phyloP scores from a whole-genome alignment of 2,113 vertebrate species.

The Neotoma lepida region DNA sequence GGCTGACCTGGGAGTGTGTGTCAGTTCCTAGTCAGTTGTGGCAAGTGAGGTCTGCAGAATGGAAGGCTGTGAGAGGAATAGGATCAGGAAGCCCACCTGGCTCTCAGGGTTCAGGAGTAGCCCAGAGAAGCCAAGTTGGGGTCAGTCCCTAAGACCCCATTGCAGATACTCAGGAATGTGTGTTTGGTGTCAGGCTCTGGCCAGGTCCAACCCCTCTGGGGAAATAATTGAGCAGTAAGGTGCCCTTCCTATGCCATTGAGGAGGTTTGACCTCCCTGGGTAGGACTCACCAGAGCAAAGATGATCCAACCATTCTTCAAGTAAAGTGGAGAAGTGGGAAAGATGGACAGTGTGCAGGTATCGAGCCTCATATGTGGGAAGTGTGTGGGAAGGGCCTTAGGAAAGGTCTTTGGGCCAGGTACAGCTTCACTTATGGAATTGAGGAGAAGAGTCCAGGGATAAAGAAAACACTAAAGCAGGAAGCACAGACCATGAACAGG shows the following conservation, averaged over 20 bases:
- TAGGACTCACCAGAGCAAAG: background rate
- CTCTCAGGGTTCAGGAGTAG: background rate
- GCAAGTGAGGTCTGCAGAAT: background rate
- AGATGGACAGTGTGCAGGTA: background rate
- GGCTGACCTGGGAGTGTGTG: background rate
- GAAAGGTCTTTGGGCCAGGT: fast-evolving
- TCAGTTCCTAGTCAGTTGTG: background rate
- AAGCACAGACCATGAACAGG: background rate
- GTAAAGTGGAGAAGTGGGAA: background rate
- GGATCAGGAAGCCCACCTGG: background rate
- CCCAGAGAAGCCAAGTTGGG: background rate
- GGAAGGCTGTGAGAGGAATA: background rate
- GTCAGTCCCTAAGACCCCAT: background rate
- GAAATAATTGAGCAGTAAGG: background rate
- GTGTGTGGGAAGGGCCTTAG: background rate
- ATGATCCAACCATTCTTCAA: background rate
- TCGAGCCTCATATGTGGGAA: background rate
- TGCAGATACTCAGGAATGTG: background rate
- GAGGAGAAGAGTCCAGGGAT: background rate
- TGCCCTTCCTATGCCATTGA: background rate
- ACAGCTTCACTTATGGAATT: background rate
- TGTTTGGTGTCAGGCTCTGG: background rate
- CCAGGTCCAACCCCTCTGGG: background rate
- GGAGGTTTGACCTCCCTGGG: background rate
- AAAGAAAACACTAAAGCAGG: background rate